A percentile compares a stretch with the other conserved stretches of the same genome.
These are phyloP conservation scores for Plebejus argus DNA, from an alignment of 2,888 invertebrate species.

Conservation along the genomic window DNA sequence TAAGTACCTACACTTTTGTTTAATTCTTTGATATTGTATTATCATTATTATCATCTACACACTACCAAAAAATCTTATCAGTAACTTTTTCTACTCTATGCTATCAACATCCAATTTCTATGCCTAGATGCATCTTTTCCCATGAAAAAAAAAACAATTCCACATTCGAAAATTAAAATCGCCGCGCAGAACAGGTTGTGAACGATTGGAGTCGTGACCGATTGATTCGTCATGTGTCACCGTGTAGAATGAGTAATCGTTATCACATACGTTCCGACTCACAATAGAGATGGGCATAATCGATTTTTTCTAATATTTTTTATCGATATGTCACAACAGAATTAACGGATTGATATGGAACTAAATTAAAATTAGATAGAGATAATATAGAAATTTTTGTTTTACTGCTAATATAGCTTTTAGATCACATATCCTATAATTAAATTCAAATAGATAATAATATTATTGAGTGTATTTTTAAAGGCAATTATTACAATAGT, in stretches of 20 bases:
- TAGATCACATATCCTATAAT: no score
- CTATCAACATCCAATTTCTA: neutral
- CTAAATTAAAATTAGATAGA: conserved; percentile 19
- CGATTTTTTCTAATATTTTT: conserved; percentile 29
- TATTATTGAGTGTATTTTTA: no score
- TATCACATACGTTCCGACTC: conserved; percentile 49
- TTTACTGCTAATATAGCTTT: neutral
- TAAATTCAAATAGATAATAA: no score
- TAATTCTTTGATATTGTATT: no score
- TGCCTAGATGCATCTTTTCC: neutral
- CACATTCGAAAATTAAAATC: conserved; percentile 24
- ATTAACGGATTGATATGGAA: conserved; percentile 17
- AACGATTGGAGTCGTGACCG: conserved; percentile 58
- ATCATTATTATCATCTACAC: no score
- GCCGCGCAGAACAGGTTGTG: conserved; percentile 37
- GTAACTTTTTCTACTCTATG: neutral
- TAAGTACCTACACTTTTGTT: no score
- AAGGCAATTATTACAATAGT: no score
- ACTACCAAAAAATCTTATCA: no score
- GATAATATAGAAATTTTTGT: neutral
- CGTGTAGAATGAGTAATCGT: conserved; percentile 76
- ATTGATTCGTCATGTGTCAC: conserved; percentile 79
- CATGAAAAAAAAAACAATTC: conserved; percentile 25
- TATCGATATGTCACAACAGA: conserved; percentile 15
- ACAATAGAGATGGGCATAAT: conserved; percentile 42